These are phyloP conservation scores for Orbicella faveolata DNA, from an alignment of 64 coral and sea anemone genomes.

Conservation along the genomic window DNA sequence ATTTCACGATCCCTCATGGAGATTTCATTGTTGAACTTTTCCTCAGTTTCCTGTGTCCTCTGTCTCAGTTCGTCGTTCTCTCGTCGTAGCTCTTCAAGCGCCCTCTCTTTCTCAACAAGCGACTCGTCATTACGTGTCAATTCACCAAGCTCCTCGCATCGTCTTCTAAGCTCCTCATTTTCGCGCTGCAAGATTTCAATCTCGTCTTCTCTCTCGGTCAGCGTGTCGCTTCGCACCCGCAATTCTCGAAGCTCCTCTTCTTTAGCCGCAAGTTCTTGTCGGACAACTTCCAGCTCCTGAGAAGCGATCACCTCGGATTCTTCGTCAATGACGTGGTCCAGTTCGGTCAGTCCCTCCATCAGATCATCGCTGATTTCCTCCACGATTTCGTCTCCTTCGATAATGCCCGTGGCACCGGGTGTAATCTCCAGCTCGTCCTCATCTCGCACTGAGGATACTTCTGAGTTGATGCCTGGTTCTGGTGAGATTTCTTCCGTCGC, in stretches of 20 bases:
- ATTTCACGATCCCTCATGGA: conserved; percentile 48
- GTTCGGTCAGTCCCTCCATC: conserved; percentile 15
- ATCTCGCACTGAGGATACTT: background rate
- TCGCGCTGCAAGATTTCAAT: conserved; percentile 40
- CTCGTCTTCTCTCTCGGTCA: conserved; percentile 42
- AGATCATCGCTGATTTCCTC: conserved; percentile 55
- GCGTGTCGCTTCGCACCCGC: conserved; percentile 40
- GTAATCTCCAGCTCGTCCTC: background rate
- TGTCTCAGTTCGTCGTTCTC: conserved; percentile 32
- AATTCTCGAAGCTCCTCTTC: conserved; percentile 66
- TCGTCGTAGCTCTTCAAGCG: conserved; percentile 38
- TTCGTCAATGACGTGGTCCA: conserved; percentile 49
- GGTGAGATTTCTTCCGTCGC: conserved; percentile 14
- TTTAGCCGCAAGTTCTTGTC: conserved; percentile 61
- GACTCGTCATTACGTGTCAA: conserved; percentile 1
- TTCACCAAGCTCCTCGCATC: conserved; percentile 1
- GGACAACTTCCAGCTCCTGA: conserved; percentile 52
- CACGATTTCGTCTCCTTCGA: conserved; percentile 8
- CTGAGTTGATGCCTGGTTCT: conserved; percentile 5
- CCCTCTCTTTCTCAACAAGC: conserved; percentile 5
- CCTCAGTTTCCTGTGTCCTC: conserved; percentile 4
- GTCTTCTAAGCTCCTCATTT: conserved; percentile 23
- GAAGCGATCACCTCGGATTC: conserved; percentile 54
- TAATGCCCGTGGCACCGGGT: background rate
- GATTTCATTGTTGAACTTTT: conserved; percentile 41